Base-by-base conservation (phyloP, 37 sponge, comb jelly and placozoan genomes). In the Hexactinellida sp. region DNA sequence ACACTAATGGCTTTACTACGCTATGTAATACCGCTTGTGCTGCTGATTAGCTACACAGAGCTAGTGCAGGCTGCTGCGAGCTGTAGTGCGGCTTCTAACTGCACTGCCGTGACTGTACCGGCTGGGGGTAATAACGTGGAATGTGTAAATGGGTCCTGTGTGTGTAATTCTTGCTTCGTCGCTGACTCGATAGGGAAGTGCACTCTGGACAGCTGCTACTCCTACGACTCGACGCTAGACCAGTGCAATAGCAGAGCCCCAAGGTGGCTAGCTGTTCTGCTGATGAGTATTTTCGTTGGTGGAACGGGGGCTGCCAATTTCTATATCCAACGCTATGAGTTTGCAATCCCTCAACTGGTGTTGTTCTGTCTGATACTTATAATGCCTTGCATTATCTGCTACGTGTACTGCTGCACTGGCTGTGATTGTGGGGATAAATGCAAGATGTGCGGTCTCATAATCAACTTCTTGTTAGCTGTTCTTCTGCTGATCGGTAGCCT, bases 281-380 rank as follows among this genome's bases (percentile, higher is more conserved):
- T 91, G 1, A 85, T 93, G 39, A 87, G 90, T 37, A 85, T 93
- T 34, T 91, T 93, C 54, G 87, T 93, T 37, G 88, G 89, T 36
- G 90, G 90, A 37, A 88, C 90, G 37, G 94, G 94, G 24, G 94
- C 94, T 10, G 94, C 91, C 16, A 93, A 93, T 63, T 93, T 93
- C 86, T 93, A 93, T 85, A 89, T 93, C 37, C 85, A 88, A 37
- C 85, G 87, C 37, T 91, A 87, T 71, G 90, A 86, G 19, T 36
- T 88, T 9, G 94, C 94, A 24, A 84, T 91, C 19, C 89, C 94
- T n/a, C 94, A 93, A 54, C 85, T 93, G 9, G 28, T 91, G 21
- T n/a, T 63, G 5, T 63, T 63, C 76, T 63, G 76, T 63, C 25
- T 63, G 5, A 63, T 63, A 25, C 76, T 63, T 3, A 63, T 23